Evolutionary conservation across 1,140 invertebrate species (phyloP), one percentile per base, ranked within the genome.

Genomic region (Drepana arcuata): DNA sequence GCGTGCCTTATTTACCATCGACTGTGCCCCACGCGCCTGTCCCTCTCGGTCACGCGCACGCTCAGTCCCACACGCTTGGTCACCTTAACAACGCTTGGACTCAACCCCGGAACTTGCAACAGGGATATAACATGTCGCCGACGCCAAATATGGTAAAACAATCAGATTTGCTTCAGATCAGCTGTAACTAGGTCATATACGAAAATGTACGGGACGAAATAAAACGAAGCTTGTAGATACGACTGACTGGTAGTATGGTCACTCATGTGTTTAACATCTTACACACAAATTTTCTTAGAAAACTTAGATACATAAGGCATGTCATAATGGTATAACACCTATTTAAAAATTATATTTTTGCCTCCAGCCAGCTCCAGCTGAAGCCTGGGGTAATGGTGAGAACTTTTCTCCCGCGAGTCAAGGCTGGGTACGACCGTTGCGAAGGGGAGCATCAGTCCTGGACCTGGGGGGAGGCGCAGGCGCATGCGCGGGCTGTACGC

Each of bases 401-500:
- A 32, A 28, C 25, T 21, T 48, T 25, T 28, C 32, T 13, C 48
- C 34, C 41, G 11, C 37, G 4, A 26, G 16, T 4, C 68, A 71
- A 31, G 54, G 16, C 5, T 80, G 75, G 75, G 47, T 52, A 6
- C 57, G 70, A 10, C 72, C 70, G 1, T 25, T 80, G 21, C 58
- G 73, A 9, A 59, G 73, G 7, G 73, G 73, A 1, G 60, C 75
- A 0, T 80, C 75, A 0, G 71, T 78, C 0, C 65, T 80, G 35
- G 75, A 80, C 21, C 41, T 80, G 2, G 59, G 69, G 2, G 65
- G 62, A 0, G 58, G 41, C 1, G 89, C 89, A 0, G 89, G 90
- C 13, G 59, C 91, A 42, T 90, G 66, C 21, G 83, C 29, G 13
- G 77, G 65, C 47, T 89, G 85, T 63, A 84, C 79, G 44, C 85